phyloP scores from a whole-genome alignment of 30 jellyfish, hydroid and myxozoan species.

The Catostylus mosaicus region DNA sequence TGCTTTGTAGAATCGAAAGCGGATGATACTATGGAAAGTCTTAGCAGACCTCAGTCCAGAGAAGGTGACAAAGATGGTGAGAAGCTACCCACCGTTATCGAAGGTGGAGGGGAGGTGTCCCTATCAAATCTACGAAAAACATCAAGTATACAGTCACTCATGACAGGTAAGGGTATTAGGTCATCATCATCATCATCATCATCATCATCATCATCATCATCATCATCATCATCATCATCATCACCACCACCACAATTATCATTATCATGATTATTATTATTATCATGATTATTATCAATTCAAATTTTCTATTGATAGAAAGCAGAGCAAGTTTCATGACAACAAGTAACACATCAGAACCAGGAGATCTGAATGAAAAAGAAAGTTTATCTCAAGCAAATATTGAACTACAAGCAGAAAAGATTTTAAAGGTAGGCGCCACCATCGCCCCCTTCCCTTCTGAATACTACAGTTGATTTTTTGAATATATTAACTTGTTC shows the following conservation, averaged over 20 bases:
- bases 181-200: no score
- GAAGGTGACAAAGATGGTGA: slow-evolving; percentile 46
- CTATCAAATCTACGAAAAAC: slow-evolving; percentile 34
- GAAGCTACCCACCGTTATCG: slow-evolving; percentile 54
- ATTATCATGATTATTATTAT: no score
- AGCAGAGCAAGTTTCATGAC: slow-evolving; percentile 89
- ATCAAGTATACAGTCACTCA: slow-evolving; percentile 53
- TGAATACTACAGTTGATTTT: no score
- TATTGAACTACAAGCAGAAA: slow-evolving; percentile 60
- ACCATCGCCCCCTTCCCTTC: no score
- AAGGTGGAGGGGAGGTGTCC: slow-evolving; percentile 33
- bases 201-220: no score
- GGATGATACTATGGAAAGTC: slow-evolving; percentile 57
- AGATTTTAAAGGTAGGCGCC: slow-evolving; percentile 64
- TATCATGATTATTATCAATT: no score
- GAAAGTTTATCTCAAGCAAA: slow-evolving; percentile 56
- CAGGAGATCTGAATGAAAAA: slow-evolving; percentile 59
- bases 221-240: no score
- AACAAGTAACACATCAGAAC: slow-evolving; percentile 62
- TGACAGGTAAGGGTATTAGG: slow-evolving; percentile 57
- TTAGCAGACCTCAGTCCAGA: slow-evolving; percentile 63
- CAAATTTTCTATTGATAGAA: slow-evolving; percentile 58
- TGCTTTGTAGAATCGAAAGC: slow-evolving; percentile 8
- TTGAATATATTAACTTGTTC: no score
- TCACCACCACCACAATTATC: no score